These are phyloP conservation scores for Trematocara marginatum DNA, from an alignment of 2,113 vertebrate species.

Conservation along the genomic window DNA sequence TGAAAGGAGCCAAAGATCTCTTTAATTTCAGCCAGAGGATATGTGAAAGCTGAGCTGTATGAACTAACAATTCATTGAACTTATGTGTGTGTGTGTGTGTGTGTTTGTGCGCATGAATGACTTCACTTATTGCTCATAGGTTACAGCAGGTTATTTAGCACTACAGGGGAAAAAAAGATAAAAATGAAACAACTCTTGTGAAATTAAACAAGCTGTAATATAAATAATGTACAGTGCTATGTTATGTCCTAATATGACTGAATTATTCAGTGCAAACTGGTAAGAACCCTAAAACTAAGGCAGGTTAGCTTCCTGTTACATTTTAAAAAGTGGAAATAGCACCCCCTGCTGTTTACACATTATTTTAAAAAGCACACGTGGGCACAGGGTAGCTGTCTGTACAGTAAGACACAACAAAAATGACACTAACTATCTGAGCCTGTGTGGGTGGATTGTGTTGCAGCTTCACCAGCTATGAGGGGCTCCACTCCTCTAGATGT, in stretches of 20 bases:
- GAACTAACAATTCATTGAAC: background rate
- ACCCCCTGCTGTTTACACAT: constrained; percentile 56
- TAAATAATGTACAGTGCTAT: background rate
- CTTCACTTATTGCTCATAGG: background rate
- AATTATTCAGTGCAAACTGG: background rate
- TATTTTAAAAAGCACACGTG: background rate
- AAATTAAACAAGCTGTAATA: background rate
- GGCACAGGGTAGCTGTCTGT: background rate
- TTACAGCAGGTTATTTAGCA: background rate
- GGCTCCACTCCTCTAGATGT: constrained; percentile 96
- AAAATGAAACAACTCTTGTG: background rate
- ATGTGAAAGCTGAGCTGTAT: background rate
- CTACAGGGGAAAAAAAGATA: accelerated
- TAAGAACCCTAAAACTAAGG: background rate
- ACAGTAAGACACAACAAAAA: background rate
- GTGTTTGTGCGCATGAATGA: background rate
- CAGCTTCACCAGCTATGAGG: constrained; percentile 95
- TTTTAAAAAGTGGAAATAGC: constrained; percentile 25
- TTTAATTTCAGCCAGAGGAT: background rate
- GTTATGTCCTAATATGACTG: background rate
- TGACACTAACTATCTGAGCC: background rate
- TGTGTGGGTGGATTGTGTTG: background rate
- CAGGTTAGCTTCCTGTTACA: background rate
- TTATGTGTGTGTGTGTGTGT: background rate
- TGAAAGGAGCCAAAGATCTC: background rate